Percentiles rank a stretch among this genome's conserved stretches.
Conservation (phyloP, 2,888 invertebrate genomes). For the Eilema sororculum region DNA sequence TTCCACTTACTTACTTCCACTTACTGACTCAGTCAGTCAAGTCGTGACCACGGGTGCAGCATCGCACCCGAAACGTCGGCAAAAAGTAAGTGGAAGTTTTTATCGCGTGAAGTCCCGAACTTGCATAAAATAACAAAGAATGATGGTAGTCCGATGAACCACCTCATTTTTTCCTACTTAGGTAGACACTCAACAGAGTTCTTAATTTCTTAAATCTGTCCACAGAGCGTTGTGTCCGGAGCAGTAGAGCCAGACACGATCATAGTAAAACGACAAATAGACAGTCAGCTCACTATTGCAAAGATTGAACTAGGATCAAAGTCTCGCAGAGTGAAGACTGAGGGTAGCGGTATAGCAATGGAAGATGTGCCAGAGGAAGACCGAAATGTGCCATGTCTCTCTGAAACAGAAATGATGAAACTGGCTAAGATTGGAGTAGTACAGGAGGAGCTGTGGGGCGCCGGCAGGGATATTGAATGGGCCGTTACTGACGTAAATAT, state of each 20-base stretch:
- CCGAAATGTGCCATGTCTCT: constrained; percentile 82
- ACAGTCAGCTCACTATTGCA: constrained; percentile 78
- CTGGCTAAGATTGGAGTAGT: constrained; percentile 83
- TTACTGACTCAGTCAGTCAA: no score
- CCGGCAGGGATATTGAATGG: constrained; percentile 94
- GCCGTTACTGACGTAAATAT: constrained; percentile 86
- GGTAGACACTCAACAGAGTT: neutral
- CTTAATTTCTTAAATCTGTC: neutral
- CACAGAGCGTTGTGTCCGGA: constrained; percentile 93
- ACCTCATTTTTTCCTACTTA: neutral
- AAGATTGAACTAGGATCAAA: constrained; percentile 86
- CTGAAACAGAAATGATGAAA: constrained; percentile 82
- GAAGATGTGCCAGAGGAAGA: constrained; percentile 75
- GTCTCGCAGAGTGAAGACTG: constrained; percentile 77
- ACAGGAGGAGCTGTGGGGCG: constrained; percentile 90
- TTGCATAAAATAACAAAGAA: no score
- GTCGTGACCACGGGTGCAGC: no score
- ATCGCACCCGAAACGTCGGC: no score
- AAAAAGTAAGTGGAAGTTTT: no score
- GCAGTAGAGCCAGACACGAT: constrained; percentile 92
- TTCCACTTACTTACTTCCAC: no score
- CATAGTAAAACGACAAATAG: constrained; percentile 82
- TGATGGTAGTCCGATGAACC: no score
- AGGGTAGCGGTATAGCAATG: constrained; percentile 72
- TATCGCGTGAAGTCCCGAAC: no score